Conservation (phyloP, 2,888 invertebrate genomes). For the Phengaris alcon region DNA sequence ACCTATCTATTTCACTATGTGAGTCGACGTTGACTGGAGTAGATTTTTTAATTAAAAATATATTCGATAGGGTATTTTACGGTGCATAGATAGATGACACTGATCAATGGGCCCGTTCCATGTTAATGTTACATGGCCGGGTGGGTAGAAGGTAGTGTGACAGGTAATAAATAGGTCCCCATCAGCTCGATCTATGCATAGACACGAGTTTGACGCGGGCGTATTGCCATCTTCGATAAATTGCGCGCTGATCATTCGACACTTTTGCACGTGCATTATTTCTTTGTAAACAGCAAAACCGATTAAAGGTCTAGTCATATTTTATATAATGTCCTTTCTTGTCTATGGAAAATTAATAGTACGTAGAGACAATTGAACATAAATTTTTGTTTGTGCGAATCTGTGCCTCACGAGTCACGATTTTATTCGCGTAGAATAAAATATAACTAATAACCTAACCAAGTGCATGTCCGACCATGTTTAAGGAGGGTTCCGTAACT, state of each 20-base stretch:
- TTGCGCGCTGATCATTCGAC: not conserved
- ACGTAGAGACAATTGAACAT: too few relatives aligned
- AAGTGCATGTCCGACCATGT: too few relatives aligned
- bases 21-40: not conserved
- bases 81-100: conserved; percentile 18
- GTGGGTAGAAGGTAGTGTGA: conserved; percentile 11
- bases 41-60: not conserved
- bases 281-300: not conserved
- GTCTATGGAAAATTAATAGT: too few relatives aligned
- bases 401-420: too few relatives aligned
- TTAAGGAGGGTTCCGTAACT: too few relatives aligned
- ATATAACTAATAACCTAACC: too few relatives aligned
- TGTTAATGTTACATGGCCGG: conserved; percentile 7
- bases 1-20: not conserved
- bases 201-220: conserved; percentile 17
- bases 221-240: conserved; percentile 21
- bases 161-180: conserved; percentile 22
- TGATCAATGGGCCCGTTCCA: conserved; percentile 14
- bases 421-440: too few relatives aligned
- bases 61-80: not conserved
- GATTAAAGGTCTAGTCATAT: too few relatives aligned
- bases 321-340: too few relatives aligned
- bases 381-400: too few relatives aligned
- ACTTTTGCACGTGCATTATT: not conserved
- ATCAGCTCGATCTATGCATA: conserved; percentile 21